Base-by-base conservation (phyloP, 2,888 invertebrate genomes). In the Eupithecia exiguata region DNA sequence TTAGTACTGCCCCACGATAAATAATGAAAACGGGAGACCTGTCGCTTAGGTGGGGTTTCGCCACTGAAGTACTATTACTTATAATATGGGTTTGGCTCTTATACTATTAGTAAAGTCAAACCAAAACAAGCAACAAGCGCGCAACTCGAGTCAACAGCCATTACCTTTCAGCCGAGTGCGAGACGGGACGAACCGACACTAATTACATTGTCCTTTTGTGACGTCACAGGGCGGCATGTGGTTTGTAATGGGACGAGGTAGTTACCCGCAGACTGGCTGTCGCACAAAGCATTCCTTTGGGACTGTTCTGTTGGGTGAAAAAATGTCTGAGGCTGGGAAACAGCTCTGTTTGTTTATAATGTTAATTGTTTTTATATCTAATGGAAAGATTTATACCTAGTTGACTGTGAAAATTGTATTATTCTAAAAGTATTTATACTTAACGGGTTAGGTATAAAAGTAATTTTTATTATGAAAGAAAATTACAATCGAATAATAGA, bases 161-260 rank as follows among this genome's bases (percentile, higher is more conserved):
- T 72, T 72, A 68, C 65, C 46, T 21, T 74, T 21, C 53, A 58
- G 14, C 68, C 36, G 49, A 35, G 40, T 62, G 35, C 35, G 35
- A 62, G 62, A 61, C 61, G 53, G 65, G 65, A 58, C 67, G 66
- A 43, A 36, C 69, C 61, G 61, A 58, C 25, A 58, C 74, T 72
- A 75, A 75, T 72, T 72, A 73, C 68, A 66, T 68, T 71, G 68
- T 75, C 70, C 72, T 71, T 74, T 71, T 69, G 72, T 72, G 70
- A 70, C 72, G 68, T 69, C 75, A 53, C 53, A 68, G 61, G 43
- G 72, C 53, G 72, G 75, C 70, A 72, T 70, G 72, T 70, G 70
- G 70, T 43, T 25, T 53, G 25, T 68, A 58, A 58, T 25, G 63
- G 66, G 61, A 70, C 66, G 68, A 68, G 46, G 71, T 49, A 67